phyloP scores from a whole-genome alignment of 1,140 invertebrate genomes.

The Argopecten irradians region DNA sequence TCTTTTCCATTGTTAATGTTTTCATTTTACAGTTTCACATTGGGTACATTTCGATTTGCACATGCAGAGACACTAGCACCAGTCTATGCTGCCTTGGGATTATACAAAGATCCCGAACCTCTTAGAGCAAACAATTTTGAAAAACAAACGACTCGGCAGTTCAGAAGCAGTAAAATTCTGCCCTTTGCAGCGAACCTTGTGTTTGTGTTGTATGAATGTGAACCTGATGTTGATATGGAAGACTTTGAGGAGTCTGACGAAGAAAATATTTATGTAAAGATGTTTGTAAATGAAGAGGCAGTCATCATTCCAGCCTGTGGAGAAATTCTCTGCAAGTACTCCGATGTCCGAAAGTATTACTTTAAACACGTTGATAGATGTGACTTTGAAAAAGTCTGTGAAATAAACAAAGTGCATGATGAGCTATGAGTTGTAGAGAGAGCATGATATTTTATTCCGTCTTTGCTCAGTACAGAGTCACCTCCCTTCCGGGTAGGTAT shows the following conservation, averaged over 20 bases:
- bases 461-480: too few relatives aligned
- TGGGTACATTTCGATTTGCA: slow-evolving; percentile 87
- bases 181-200: slow-evolving; percentile 90
- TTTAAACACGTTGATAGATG: slow-evolving; percentile 61
- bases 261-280: slow-evolving; percentile 59
- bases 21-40: slow-evolving; percentile 62
- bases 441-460: too few relatives aligned
- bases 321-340: slow-evolving; percentile 59
- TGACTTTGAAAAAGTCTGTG: slow-evolving; percentile 65
- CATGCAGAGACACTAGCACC: slow-evolving; percentile 93
- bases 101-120: slow-evolving; percentile 84
- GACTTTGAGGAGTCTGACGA: slow-evolving; percentile 29
- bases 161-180: slow-evolving; percentile 87
- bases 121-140: slow-evolving; percentile 82
- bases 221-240: slow-evolving; percentile 28
- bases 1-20: neutral
- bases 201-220: slow-evolving; percentile 84
- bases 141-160: slow-evolving; percentile 80
- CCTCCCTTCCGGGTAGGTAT: too few relatives aligned
- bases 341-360: slow-evolving; percentile 58
- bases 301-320: slow-evolving; percentile 66
- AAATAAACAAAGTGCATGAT: neutral
- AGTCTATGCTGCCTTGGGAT: slow-evolving; percentile 84
- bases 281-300: slow-evolving; percentile 70
- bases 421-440: neutral